Base-by-base conservation (phyloP, 2,888 invertebrate genomes). In the Ditula angustiorana region DNA sequence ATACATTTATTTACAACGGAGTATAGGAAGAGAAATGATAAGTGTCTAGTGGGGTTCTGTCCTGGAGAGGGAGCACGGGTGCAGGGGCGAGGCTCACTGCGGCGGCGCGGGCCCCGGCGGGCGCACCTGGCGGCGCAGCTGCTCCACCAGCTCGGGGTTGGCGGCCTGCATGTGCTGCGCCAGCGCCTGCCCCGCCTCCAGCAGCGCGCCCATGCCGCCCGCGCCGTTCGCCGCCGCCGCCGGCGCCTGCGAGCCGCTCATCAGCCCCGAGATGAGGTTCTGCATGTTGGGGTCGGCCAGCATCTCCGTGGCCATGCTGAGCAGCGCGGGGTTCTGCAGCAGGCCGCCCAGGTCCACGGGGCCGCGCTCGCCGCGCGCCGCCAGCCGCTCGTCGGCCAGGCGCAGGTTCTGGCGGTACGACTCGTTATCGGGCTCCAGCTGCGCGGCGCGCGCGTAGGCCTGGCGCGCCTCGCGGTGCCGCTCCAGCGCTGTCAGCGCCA, bases 341-440 rank as follows among this genome's bases (percentile, higher is more conserved):
- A 98, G 86, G 3, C 95, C 94, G 13, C 94, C 93, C 2, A 96
- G 82, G 80, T 96, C 95, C 59, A 95, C 76, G 0, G 85, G 77
- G 35, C 75, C 80, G 47, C 92, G 93, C 74, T 96, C 96, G 73
- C 97, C 96, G 74, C 95, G 95, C 70, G 97, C 90, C 2, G 83
- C 81, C 35, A 94, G 81, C 49, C 90, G 93, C 77, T 97, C 96
- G 78, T 98, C 96, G 0, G 98, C 96, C 44, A 98, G 94, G 74
- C 95, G 95, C 71, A 99, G 88, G 91, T 99, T 99, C 81, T 96
- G 96, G 69, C 95, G 95, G 85, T 98, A 98, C 74, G 97, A 97
- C 69, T 97, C 96, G 87, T 99, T 99, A 46, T 96, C 96, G 0
- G 99, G 99, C 79, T 99, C 99, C 69, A 99, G 91, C 80, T 97